phyloP scores from a whole-genome alignment of 1,140 invertebrate species.

The Rhizoglyphus robini region DNA sequence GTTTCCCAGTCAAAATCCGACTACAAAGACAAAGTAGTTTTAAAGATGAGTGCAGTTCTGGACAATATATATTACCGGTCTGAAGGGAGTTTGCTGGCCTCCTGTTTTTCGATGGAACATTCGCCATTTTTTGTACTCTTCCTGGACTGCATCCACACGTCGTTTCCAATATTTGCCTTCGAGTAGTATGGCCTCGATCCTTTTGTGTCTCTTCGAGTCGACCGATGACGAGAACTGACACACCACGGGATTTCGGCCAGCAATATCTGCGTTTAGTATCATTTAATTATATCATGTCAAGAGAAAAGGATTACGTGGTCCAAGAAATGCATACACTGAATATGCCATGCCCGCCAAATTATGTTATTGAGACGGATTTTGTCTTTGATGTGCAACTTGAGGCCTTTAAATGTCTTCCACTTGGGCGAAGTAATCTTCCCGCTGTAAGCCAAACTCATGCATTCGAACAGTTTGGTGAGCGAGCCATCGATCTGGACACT shows the following conservation, averaged over 20 bases:
- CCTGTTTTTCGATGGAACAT: conserved; percentile 40
- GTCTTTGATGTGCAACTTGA: conserved; percentile 90
- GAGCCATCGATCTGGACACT: conserved; percentile 73
- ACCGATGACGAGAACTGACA: conserved; percentile 90
- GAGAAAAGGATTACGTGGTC: background rate
- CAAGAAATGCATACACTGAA: conserved; percentile 81
- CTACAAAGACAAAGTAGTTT: conserved; percentile 2
- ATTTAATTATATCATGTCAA: background rate
- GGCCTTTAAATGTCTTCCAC: conserved; percentile 98
- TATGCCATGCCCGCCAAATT: conserved; percentile 99
- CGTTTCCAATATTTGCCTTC: conserved; percentile 99
- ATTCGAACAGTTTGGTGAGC: conserved; percentile 84
- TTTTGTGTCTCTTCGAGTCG: conserved; percentile 84
- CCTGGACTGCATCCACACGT: conserved; percentile 83
- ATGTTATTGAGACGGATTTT: conserved; percentile 98
- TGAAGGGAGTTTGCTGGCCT: background rate
- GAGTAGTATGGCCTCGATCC: conserved; percentile 85
- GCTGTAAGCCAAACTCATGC: conserved; percentile 92
- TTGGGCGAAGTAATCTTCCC: conserved; percentile 96
- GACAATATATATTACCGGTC: no score
- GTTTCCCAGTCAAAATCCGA: conserved; percentile 11
- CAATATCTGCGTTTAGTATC: conserved; percentile 56
- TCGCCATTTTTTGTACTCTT: conserved; percentile 99
- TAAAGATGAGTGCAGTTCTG: no score
- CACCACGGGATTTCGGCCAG: conserved; percentile 70